These are phyloP conservation scores for Drosophila orena DNA, from an alignment of 1,140 invertebrate genomes.

Conservation along the genomic window DNA sequence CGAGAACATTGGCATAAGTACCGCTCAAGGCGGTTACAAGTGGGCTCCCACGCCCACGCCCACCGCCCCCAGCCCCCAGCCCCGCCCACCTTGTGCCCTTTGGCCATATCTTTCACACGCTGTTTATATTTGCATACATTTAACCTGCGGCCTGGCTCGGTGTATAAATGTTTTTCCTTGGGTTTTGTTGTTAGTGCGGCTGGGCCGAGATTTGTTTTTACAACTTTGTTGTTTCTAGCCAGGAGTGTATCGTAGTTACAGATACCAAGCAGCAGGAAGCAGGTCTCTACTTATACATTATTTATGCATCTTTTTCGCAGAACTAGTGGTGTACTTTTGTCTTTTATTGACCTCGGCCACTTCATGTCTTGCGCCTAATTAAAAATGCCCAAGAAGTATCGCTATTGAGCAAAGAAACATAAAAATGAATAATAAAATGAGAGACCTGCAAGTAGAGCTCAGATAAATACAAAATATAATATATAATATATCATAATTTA, in stretches of 20 bases:
- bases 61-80: background rate
- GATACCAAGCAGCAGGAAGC: background rate
- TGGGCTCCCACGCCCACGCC: constrained; percentile 12
- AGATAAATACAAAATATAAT: too few species aligned
- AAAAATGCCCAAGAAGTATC: constrained; percentile 36
- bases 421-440: background rate
- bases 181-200: constrained; percentile 35
- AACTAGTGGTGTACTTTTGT: background rate
- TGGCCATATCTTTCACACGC: constrained; percentile 63
- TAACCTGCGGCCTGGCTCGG: constrained; percentile 68
- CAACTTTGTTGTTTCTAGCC: constrained; percentile 60
- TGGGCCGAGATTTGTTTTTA: constrained; percentile 69
- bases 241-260: background rate
- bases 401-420: background rate
- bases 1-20: constrained; percentile 75
- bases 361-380: constrained; percentile 58
- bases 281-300: constrained; percentile 33
- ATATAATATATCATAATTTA: too few species aligned
- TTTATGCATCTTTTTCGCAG: constrained; percentile 16
- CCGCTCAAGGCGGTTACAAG: constrained; percentile 61
- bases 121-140: constrained; percentile 82
- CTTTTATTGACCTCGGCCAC: constrained; percentile 7
- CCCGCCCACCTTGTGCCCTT: constrained; percentile 9
- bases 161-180: constrained; percentile 49
- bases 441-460: too few species aligned